Base-by-base conservation (phyloP, 1,140 invertebrate genomes). In the Procambarus clarkii region DNA sequence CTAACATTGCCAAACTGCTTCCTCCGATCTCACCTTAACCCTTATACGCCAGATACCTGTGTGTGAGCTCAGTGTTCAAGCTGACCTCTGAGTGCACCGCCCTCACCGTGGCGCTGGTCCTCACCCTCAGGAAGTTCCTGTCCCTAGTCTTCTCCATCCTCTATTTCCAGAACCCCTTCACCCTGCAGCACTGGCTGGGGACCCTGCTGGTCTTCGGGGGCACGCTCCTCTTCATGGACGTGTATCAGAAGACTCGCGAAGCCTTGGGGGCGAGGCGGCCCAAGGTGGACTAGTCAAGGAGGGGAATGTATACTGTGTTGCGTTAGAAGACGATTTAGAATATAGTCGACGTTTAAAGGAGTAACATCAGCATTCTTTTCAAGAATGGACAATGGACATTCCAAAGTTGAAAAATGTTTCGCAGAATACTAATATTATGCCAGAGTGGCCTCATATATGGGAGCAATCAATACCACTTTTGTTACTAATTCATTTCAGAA, bases 91-190 rank as follows among this genome's bases (percentile, higher is more conserved):
- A 99, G 94, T 99, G 98, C 94, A 96, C 97, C 9, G 99, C 98
- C 0, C 94, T 99, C 13, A 98, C 98, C 0, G 98, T 99, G 0
- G 99, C 98, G 0, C 95, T 99, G 87, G 98, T 99, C 2, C 97
- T 99, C 18, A 99, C 99, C 2, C 94, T 99, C 78, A 95, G 99
- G 50, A 99, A 99, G 94, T 99, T 99, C 95, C 95, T 98, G 7
- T 99, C 98, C 13, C 95, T 99, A 71, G 94, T 99, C n/a, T 97
- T 99, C 94, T 99, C 99, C 2, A 99, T 99, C 93, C 93, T 98
- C 74, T 99, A 99, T 94, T 99, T 99, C 94, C 76, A 97, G 92
- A 99, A 99, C 95, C 96, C 97, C 3, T 99, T 99, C 94, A 99
- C 98, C 0, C 4, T 97, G 0, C 96, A 96, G 78, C 99, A 99